phyloP scores from a whole-genome alignment of 2,888 invertebrate genomes.

The Nematopogon swammerdamellus region DNA sequence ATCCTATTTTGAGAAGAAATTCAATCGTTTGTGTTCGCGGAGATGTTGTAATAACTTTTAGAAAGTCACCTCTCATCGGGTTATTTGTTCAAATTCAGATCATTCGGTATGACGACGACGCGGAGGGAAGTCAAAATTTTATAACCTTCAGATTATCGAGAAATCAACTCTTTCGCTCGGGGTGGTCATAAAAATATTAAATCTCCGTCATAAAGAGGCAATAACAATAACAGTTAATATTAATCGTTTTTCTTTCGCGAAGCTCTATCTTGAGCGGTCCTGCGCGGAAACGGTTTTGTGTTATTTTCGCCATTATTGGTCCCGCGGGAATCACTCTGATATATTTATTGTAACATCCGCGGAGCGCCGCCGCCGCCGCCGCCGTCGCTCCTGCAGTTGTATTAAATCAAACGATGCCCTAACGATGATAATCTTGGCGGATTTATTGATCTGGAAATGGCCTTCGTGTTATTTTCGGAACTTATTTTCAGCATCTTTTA shows the following conservation, averaged over 20 bases:
- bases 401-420: neutral
- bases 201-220: conserved; percentile 36
- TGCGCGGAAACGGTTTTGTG: conserved; percentile 31
- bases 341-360: conserved; percentile 33
- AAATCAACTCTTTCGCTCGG: conserved; percentile 37
- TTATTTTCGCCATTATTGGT: conserved; percentile 51
- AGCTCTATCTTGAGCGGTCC: conserved; percentile 31
- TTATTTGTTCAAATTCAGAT: too few relatives aligned
- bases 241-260: conserved; percentile 53
- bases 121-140: too few relatives aligned
- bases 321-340: conserved; percentile 47
- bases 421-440: neutral
- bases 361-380: too few relatives aligned
- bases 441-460: neutral
- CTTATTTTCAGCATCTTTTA: too few relatives aligned
- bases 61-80: too few relatives aligned
- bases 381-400: neutral
- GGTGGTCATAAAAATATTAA: conserved; percentile 46
- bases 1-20: too few relatives aligned
- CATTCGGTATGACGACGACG: too few relatives aligned
- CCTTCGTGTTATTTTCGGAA: too few relatives aligned
- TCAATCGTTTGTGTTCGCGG: too few relatives aligned
- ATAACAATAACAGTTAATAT: conserved; percentile 55
- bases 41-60: too few relatives aligned
- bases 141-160: too few relatives aligned